Evolutionary conservation across 2,888 invertebrate species (phyloP).

Genomic region (Ophioninae sp.): DNA sequence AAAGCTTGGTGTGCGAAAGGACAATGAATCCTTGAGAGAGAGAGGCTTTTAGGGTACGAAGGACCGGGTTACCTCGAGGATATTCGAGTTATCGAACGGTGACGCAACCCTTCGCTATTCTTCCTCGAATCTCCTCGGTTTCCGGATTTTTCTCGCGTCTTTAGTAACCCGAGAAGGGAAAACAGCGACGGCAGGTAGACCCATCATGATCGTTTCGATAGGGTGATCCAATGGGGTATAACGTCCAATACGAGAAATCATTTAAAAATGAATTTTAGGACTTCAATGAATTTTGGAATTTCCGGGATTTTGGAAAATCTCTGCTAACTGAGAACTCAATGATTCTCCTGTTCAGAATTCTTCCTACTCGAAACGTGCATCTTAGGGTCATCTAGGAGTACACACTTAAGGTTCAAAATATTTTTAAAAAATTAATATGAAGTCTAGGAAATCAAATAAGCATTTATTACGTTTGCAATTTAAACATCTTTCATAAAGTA

Average conservation of each 20-base stretch:
- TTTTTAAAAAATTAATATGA: no score
- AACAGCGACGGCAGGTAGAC: slow-evolving; percentile 61
- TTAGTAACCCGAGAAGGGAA: slow-evolving; percentile 75
- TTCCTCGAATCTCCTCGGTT: slow-evolving; percentile 54
- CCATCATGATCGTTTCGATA: slow-evolving; percentile 23
- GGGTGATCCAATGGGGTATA: no score
- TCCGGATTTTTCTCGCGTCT: slow-evolving; percentile 76
- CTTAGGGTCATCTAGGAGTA: no score
- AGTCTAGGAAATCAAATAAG: no score
- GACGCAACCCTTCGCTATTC: slow-evolving; percentile 75
- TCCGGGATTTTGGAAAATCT: no score
- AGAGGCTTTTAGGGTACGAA: slow-evolving; percentile 45
- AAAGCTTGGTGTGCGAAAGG: not conserved
- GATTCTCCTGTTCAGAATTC: no score
- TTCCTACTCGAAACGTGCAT: not conserved
- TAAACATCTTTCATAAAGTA: no score
- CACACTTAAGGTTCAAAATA: no score
- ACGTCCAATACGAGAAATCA: slow-evolving; percentile 1
- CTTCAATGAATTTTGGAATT: no score
- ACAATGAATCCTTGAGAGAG: slow-evolving; percentile 56
- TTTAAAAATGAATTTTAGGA: slow-evolving; percentile 15
- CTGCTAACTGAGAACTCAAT: no score
- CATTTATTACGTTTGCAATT: no score
- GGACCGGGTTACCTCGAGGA: slow-evolving; percentile 45
- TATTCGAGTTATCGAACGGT: slow-evolving; percentile 44